Evolutionary conservation across 2,888 invertebrate species (phyloP).

Genomic region (Tetragonula carbonaria): DNA sequence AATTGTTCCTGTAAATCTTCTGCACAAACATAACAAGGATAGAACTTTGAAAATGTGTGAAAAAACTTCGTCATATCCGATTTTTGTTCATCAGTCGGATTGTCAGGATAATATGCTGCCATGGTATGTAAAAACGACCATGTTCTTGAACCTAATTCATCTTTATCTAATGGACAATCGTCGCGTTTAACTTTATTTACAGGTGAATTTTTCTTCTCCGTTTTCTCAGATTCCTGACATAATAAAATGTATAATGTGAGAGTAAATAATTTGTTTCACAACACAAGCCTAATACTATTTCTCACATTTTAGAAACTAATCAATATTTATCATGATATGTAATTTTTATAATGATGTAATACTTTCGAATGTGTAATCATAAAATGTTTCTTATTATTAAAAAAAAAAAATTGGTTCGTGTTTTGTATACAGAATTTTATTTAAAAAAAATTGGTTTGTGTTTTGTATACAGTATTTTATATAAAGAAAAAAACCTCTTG

Average conservation of each 20-base stretch:
- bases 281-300: neutral
- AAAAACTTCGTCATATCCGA: constrained; percentile 93
- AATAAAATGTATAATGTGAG: constrained; percentile 4
- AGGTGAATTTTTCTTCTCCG: constrained; percentile 59
- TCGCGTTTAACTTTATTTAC: constrained; percentile 70
- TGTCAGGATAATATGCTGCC: constrained; percentile 96
- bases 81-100: constrained; percentile 90
- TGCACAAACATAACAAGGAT: constrained; percentile 97
- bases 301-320: neutral
- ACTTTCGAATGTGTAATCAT: constrained; percentile 10
- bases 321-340: neutral
- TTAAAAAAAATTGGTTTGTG: neutral
- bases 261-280: neutral
- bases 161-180: constrained; percentile 92
- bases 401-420: neutral
- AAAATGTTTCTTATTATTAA: constrained; percentile 8
- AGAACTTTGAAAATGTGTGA: constrained; percentile 92
- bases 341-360: neutral
- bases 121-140: constrained; percentile 99
- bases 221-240: constrained; percentile 48
- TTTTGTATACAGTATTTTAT: neutral
- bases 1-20: constrained; percentile 92
- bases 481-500: neutral
- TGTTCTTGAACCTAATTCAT: constrained; percentile 90
- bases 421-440: neutral